Evolutionary conservation across 1,140 invertebrate species (phyloP).

Genomic region (Linepithema humile): DNA sequence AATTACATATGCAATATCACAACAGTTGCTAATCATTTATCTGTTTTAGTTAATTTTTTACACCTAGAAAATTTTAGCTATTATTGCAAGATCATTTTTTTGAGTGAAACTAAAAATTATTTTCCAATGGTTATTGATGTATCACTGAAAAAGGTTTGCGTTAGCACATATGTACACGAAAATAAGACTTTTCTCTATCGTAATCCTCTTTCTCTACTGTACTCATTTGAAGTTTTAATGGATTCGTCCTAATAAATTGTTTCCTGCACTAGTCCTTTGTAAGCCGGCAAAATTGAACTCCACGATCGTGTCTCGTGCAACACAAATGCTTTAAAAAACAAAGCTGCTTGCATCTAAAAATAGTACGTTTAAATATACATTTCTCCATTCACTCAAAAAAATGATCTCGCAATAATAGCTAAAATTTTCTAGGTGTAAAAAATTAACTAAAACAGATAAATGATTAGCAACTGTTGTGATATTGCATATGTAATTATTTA

Average conservation of each 20-base stretch:
- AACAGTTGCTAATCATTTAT: too few relatives aligned
- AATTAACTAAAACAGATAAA: too few relatives aligned
- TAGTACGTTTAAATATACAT: neutral
- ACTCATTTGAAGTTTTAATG: slow-evolving; percentile 51
- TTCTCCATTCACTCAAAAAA: too few relatives aligned
- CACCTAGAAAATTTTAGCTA: too few relatives aligned
- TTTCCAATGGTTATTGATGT: neutral
- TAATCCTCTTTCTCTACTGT: slow-evolving; percentile 5
- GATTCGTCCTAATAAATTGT: slow-evolving; percentile 34
- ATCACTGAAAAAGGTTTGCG: neutral
- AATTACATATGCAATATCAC: too few relatives aligned
- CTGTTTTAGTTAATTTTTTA: too few relatives aligned
- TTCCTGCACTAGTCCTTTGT: neutral
- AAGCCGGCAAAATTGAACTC: slow-evolving; percentile 24
- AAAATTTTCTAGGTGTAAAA: too few relatives aligned
- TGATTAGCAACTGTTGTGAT: too few relatives aligned
- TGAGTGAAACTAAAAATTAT: slow-evolving; percentile 16
- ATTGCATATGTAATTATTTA: too few relatives aligned
- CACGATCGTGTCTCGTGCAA: neutral
- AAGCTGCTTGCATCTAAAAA: neutral
- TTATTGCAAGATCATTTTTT: too few relatives aligned
- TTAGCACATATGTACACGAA: neutral
- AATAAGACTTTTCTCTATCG: neutral
- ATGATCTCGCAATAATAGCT: too few relatives aligned
- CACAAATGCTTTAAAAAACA: neutral